Percentiles rank a stretch among this genome's conserved stretches.
phyloP scores from a whole-genome alignment of 2,797 vertebrate genomes.

The Neosilurus hyrtlii region DNA sequence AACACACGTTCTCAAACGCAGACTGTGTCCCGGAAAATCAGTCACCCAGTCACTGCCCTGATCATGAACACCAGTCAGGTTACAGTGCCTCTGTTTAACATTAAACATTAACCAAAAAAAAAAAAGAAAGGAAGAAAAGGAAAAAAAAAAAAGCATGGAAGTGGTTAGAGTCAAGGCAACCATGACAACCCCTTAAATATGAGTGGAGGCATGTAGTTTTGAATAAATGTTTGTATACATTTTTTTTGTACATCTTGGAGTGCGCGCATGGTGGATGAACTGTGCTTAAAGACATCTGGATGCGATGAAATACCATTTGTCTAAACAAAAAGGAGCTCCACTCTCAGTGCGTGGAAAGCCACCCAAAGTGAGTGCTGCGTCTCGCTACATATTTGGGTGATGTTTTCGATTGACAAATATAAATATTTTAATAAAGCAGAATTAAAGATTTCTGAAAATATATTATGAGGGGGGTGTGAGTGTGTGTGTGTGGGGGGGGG shows the following conservation, averaged over 20 bases:
- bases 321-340: slow-evolving; percentile 74
- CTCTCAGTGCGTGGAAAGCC: slow-evolving; percentile 68
- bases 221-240: slow-evolving; percentile 81
- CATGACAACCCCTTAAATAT: slow-evolving; percentile 66
- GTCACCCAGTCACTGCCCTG: slow-evolving; percentile 45
- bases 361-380: slow-evolving; percentile 71
- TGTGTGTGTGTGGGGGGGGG: too few species aligned
- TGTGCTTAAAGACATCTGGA: slow-evolving; percentile 82
- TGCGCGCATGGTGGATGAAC: slow-evolving; percentile 69
- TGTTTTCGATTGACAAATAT: slow-evolving; percentile 75
- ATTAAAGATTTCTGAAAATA: slow-evolving; percentile 53
- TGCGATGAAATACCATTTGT: slow-evolving; percentile 80
- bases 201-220: slow-evolving; percentile 76
- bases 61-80: slow-evolving; percentile 50
- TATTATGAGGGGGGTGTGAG: too few species aligned
- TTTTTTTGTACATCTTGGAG: slow-evolving; percentile 70
- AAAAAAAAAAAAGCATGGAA: slow-evolving; percentile 28
- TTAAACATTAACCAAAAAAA: slow-evolving; percentile 41
- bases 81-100: slow-evolving; percentile 59
- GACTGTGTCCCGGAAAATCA: slow-evolving; percentile 34
- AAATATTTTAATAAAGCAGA: slow-evolving; percentile 73
- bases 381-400: slow-evolving; percentile 67
- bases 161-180: slow-evolving; percentile 48
- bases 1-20: slow-evolving; percentile 30
- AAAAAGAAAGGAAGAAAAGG: neutral